Evolutionary conservation across 1,140 invertebrate species (phyloP).

Genomic region (Sinella curviseta): DNA sequence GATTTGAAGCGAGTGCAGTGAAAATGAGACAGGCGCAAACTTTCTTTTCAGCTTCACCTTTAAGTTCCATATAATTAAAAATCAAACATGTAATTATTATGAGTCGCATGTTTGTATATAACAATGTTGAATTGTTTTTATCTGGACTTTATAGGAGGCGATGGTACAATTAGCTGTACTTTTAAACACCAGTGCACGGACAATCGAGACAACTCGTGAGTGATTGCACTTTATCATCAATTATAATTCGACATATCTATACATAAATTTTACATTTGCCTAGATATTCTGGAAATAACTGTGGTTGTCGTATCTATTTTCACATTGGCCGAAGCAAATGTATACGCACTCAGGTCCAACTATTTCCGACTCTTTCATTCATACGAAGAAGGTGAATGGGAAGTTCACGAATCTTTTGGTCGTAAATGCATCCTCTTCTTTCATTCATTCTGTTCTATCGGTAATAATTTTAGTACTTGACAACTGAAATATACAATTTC

Average conservation of each 20-base stretch:
- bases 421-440: slow-evolving; percentile 42
- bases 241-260: background rate
- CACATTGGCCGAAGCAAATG: slow-evolving; percentile 42
- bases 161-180: slow-evolving; percentile 44
- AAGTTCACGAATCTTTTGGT: slow-evolving; percentile 33
- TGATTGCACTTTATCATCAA: background rate
- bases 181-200: slow-evolving; percentile 17
- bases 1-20: slow-evolving; percentile 46
- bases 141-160: no score
- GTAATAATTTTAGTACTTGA: background rate
- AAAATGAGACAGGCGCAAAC: slow-evolving; percentile 44
- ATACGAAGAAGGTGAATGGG: slow-evolving; percentile 41
- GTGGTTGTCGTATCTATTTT: slow-evolving; percentile 37
- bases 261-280: background rate
- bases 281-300: slow-evolving; percentile 46
- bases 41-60: slow-evolving; percentile 44
- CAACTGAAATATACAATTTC: background rate
- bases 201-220: background rate
- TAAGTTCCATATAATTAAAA: no score
- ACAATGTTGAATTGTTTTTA: no score
- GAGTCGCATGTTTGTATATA: no score
- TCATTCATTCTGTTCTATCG: slow-evolving; percentile 44
- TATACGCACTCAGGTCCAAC: slow-evolving; percentile 37
- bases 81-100: no score
- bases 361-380: slow-evolving; percentile 43